phyloP scores from a whole-genome alignment of 2,113 vertebrate genomes.

The Callionymus lyra region DNA sequence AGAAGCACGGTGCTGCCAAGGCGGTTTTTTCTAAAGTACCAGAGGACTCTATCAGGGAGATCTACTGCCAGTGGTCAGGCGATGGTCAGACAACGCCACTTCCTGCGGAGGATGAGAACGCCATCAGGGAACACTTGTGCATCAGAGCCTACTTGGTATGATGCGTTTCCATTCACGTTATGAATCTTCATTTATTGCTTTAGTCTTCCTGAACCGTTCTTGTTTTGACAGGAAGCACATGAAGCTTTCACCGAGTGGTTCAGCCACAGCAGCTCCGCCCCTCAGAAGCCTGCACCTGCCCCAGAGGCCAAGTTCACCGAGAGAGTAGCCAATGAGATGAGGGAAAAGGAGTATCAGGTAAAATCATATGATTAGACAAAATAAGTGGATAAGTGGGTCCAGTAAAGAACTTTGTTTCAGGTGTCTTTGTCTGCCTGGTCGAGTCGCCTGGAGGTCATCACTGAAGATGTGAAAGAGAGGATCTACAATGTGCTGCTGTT shows the following conservation, averaged over 20 bases:
- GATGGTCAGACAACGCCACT: slow-evolving; percentile 75
- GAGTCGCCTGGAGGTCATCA: slow-evolving; percentile 77
- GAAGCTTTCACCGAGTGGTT: slow-evolving; percentile 97
- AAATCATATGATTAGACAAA: not conserved
- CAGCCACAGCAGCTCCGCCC: slow-evolving; percentile 83
- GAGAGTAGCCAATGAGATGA: slow-evolving; percentile 90
- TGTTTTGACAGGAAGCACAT: slow-evolving; percentile 80
- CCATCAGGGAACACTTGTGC: slow-evolving; percentile 90
- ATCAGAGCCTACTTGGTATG: slow-evolving; percentile 92
- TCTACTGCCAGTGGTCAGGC: slow-evolving; percentile 85
- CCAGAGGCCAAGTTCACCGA: slow-evolving; percentile 86
- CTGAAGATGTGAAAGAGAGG: slow-evolving; percentile 89
- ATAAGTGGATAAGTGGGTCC: not conserved
- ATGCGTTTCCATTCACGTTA: not conserved
- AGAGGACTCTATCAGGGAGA: slow-evolving; percentile 88
- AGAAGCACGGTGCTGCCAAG: slow-evolving; percentile 93
- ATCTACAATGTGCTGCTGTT: slow-evolving; percentile 97
- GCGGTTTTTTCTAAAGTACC: slow-evolving; percentile 92
- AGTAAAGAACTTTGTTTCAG: slow-evolving; percentile 50
- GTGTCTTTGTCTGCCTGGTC: slow-evolving; percentile 80
- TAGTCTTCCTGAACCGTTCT: not conserved
- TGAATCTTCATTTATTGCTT: not conserved
- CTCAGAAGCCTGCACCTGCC: slow-evolving; percentile 77
- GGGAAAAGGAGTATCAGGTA: slow-evolving; percentile 89
- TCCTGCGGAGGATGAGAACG: slow-evolving; percentile 87